Evolutionary conservation across 2,888 invertebrate genomes (phyloP).

Genomic region (Eupithecia abbreviata): DNA sequence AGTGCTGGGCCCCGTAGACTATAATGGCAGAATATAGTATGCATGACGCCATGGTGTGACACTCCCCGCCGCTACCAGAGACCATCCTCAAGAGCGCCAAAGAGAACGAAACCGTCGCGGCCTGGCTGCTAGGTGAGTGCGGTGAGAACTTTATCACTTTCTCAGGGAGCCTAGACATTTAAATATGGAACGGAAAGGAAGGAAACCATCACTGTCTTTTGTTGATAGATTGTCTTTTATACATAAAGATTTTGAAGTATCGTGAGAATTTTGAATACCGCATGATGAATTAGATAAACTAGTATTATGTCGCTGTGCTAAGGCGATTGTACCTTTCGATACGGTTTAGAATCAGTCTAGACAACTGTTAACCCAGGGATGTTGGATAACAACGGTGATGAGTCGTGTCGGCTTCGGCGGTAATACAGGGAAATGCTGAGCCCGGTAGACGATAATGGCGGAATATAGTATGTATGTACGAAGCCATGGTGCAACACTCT

Average conservation of each 20-base stretch:
- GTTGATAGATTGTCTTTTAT: neutral
- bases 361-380: neutral
- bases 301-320: neutral
- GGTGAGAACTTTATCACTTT: slow-evolving; percentile 48
- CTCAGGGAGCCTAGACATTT: no score
- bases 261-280: no score
- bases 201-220: neutral
- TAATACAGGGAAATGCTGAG: slow-evolving; percentile 99
- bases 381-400: neutral
- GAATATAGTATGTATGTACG: slow-evolving; percentile 97
- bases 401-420: neutral
- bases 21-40: slow-evolving; percentile 99
- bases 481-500: slow-evolving; percentile 99
- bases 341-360: neutral
- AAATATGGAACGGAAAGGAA: neutral
- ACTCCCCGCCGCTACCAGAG: slow-evolving; percentile 98
- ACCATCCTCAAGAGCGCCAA: slow-evolving; percentile 99
- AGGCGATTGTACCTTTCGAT: neutral
- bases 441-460: slow-evolving; percentile 99
- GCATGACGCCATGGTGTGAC: slow-evolving; percentile 99
- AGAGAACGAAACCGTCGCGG: slow-evolving; percentile 98
- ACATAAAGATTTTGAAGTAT: no score
- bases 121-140: slow-evolving; percentile 98
- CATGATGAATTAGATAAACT: neutral
- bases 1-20: slow-evolving; percentile 99